phyloP scores from a whole-genome alignment of 2,797 vertebrate species.

The Macroramphosus scolopax region DNA sequence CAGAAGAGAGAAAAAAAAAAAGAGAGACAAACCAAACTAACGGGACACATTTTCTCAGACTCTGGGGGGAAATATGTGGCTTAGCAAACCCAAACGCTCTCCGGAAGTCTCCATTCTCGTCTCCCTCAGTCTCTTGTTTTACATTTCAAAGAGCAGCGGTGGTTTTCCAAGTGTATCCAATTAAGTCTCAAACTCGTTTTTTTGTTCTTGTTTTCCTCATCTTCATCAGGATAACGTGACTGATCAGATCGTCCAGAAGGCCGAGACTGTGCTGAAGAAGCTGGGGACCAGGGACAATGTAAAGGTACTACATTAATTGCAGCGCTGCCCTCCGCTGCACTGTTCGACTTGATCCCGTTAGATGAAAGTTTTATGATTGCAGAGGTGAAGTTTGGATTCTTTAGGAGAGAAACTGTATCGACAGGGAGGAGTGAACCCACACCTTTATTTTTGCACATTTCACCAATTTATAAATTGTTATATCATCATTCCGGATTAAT shows the following conservation, averaged over 20 bases:
- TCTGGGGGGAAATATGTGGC: slow-evolving; percentile 53
- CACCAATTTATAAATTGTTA: no score
- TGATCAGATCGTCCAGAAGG: slow-evolving; percentile 82
- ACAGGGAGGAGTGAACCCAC: no score
- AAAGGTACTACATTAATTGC: slow-evolving; percentile 82
- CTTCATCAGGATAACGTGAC: slow-evolving; percentile 83
- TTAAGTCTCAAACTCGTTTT: slow-evolving; percentile 56
- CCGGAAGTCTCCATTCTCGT: slow-evolving; percentile 50
- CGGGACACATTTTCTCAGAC: slow-evolving; percentile 25
- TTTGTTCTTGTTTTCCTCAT: slow-evolving; percentile 34
- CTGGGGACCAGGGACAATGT: slow-evolving; percentile 89
- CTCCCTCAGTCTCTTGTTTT: slow-evolving; percentile 55
- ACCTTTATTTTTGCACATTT: no score
- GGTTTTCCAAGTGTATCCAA: slow-evolving; percentile 72
- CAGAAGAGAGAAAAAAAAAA: no score
- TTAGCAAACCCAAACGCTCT: slow-evolving; percentile 39
- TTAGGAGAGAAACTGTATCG: no score
- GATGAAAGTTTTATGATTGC: slow-evolving; percentile 16
- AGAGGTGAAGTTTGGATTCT: slow-evolving; percentile 17
- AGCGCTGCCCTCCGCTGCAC: background rate
- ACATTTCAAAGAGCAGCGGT: slow-evolving; percentile 68
- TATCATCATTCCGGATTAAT: no score
- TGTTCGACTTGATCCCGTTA: slow-evolving; percentile 4
- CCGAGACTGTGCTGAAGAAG: slow-evolving; percentile 84
- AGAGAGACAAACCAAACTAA: slow-evolving; percentile 35